Conservation (phyloP, 2,113 vertebrate genomes). For the Acanthochromis polyacanthus region DNA sequence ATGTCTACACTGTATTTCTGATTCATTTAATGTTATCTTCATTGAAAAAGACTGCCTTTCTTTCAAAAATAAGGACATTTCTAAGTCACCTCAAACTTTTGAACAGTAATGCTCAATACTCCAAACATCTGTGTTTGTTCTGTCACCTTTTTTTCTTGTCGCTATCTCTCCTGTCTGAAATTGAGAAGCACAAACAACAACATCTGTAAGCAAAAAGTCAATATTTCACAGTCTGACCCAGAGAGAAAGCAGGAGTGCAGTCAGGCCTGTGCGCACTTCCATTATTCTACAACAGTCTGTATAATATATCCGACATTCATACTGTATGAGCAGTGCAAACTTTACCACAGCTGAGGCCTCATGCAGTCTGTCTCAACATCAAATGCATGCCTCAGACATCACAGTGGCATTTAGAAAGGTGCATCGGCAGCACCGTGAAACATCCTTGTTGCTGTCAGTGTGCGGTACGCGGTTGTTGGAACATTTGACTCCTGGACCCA, state of each 20-base stretch:
- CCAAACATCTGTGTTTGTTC: neutral
- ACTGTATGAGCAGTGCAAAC: slow-evolving; percentile 5
- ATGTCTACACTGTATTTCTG: too few species aligned
- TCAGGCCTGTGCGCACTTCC: slow-evolving; percentile 1
- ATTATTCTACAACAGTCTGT: slow-evolving; percentile 11
- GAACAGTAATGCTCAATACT: too few species aligned
- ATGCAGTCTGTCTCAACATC: slow-evolving; percentile 21
- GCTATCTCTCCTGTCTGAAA: neutral
- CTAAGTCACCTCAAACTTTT: too few species aligned
- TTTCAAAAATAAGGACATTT: too few species aligned
- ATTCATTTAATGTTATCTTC: too few species aligned
- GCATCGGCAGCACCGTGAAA: slow-evolving; percentile 7
- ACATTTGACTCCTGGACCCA: slow-evolving; percentile 22
- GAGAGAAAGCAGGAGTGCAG: slow-evolving; percentile 3
- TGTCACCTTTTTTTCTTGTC: neutral
- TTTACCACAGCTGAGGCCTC: neutral
- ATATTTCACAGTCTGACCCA: slow-evolving; percentile 3
- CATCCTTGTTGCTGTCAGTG: slow-evolving; percentile 7
- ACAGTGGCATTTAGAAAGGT: slow-evolving; percentile 13
- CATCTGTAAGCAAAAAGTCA: slow-evolving; percentile 1
- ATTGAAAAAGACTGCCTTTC: too few species aligned
- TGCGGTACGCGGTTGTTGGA: neutral
- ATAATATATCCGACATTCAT: slow-evolving; percentile 43
- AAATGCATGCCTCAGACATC: neutral
- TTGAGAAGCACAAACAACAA: neutral